Conservation (phyloP, 1,140 invertebrate species). For the Alviniconcha marisindica region DNA sequence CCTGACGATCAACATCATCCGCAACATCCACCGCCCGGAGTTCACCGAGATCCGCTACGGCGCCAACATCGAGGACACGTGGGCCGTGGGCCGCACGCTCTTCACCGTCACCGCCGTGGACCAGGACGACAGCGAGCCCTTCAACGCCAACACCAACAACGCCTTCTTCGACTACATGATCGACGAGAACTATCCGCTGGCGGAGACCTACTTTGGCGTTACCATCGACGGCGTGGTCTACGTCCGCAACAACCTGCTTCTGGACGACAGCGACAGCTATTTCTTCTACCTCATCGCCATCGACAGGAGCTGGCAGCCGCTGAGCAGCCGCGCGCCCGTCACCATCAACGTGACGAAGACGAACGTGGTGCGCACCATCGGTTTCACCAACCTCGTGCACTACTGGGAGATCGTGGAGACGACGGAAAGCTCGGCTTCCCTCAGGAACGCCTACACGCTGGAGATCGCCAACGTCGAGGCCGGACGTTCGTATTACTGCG, state of each 20-base stretch:
- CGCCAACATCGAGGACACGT: constrained; percentile 46
- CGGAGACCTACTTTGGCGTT: constrained; percentile 51
- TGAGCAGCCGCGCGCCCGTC: constrained; percentile 46
- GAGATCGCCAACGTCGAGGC: not conserved
- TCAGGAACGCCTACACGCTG: not conserved
- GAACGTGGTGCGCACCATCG: constrained; percentile 37
- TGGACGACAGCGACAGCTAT: not conserved
- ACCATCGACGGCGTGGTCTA: constrained; percentile 46
- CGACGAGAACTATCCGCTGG: constrained; percentile 34
- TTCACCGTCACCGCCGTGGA: constrained; percentile 56
- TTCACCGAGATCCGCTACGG: constrained; percentile 44
- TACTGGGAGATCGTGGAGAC: constrained; percentile 18
- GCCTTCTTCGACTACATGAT: constrained; percentile 50
- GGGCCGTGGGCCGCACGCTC: constrained; percentile 47
- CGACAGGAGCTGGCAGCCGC: constrained; percentile 58
- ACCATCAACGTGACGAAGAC: constrained; percentile 49
- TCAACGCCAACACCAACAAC: constrained; percentile 57
- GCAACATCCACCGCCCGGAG: constrained; percentile 71
- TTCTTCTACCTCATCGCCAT: constrained; percentile 50
- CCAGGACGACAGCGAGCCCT: constrained; percentile 45
- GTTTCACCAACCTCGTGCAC: constrained; percentile 53
- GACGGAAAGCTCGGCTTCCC: not conserved
- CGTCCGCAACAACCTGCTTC: constrained; percentile 43
- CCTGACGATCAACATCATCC: constrained; percentile 81
- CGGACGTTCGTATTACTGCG: not conserved